Conservation (phyloP, 2,888 invertebrate genomes). For the Noctua fimbriata region DNA sequence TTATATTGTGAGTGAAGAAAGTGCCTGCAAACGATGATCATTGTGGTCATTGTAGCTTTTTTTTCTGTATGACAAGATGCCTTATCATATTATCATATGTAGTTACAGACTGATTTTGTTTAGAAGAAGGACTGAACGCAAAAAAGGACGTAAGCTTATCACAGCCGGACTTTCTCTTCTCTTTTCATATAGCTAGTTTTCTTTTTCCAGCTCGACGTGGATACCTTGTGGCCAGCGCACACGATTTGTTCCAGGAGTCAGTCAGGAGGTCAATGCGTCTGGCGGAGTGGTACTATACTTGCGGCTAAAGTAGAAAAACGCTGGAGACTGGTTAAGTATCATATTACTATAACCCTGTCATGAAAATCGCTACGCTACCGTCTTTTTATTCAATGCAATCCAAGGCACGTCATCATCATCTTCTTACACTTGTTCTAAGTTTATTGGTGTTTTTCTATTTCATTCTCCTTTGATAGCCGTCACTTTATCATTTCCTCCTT, state of each 20-base stretch:
- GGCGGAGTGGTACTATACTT: slow-evolving; percentile 76
- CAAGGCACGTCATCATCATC: not conserved
- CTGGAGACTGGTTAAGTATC: slow-evolving; percentile 71
- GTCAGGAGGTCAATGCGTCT: slow-evolving; percentile 70
- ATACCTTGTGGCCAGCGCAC: slow-evolving; percentile 74
- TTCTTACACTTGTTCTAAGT: not conserved
- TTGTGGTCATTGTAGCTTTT: no score
- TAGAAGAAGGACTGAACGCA: no score
- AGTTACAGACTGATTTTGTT: no score
- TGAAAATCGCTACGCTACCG: not conserved
- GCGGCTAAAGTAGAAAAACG: slow-evolving; percentile 65
- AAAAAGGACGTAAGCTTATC: not conserved
- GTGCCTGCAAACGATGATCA: not conserved
- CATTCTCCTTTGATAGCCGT: no score
- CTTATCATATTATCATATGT: no score
- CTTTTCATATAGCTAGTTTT: not conserved
- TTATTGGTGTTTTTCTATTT: no score
- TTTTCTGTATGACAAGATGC: no score
- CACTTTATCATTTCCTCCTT: no score
- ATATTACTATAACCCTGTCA: slow-evolving; percentile 59
- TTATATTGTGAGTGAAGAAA: not conserved
- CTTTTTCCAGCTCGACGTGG: slow-evolving; percentile 68
- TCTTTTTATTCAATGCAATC: not conserved
- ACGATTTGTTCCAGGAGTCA: slow-evolving; percentile 74
- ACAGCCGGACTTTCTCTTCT: not conserved